These are phyloP conservation scores for Ceuthmochares aereus DNA, from an alignment of 2,113 vertebrate genomes.

Conservation along the genomic window DNA sequence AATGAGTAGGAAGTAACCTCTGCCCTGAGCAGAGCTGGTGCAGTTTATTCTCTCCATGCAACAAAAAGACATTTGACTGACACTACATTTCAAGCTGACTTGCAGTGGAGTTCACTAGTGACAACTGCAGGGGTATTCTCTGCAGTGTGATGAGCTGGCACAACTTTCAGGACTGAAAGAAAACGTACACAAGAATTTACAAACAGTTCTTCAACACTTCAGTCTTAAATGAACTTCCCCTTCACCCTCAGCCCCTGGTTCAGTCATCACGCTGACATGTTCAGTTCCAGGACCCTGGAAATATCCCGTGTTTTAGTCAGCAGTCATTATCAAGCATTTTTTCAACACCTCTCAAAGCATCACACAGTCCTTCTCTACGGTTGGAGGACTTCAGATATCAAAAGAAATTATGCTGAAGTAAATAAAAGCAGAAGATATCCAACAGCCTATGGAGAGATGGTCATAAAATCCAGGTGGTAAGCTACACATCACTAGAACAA, in stretches of 20 bases:
- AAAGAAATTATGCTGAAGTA: neutral
- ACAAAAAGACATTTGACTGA: neutral
- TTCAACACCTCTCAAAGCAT: neutral
- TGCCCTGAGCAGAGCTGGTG: neutral
- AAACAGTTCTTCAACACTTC: neutral
- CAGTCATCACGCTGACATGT: neutral
- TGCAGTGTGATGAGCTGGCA: neutral
- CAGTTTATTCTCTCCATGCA: neutral
- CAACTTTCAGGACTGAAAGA: neutral
- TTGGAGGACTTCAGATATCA: neutral
- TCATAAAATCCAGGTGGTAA: neutral
- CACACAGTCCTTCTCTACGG: neutral
- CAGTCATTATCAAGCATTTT: neutral
- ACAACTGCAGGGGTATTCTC: neutral
- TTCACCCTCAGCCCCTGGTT: neutral
- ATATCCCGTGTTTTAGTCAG: neutral
- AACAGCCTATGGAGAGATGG: neutral
- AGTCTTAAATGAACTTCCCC: neutral
- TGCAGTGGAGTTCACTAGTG: neutral
- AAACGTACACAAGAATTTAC: neutral
- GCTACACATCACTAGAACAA: neutral
- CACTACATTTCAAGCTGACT: rapidly evolving
- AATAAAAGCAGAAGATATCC: neutral
- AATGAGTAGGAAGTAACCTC: neutral
- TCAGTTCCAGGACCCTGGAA: neutral